Base-by-base conservation (phyloP, 1,140 invertebrate species). In the Lucilia sericata region DNA sequence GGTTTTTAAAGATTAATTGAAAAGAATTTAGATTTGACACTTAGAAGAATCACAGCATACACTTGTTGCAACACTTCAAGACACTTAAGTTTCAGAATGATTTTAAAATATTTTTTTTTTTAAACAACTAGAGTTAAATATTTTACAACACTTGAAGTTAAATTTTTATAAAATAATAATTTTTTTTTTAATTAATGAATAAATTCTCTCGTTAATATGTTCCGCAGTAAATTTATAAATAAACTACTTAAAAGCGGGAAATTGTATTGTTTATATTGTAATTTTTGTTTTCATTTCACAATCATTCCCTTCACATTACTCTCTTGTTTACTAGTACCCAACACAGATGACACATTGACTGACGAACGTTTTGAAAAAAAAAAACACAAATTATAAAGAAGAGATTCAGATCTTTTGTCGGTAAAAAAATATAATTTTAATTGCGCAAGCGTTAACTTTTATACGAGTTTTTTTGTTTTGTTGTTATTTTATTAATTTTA, bases 171-270 rank as follows among this genome's bases (percentile, higher is more conserved):
- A 51, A 51, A 51, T 51, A 51, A 51, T 17, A 51, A 51, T 51
- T 51, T 55, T 42, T 42, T 21, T 21, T 70, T 9, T 2, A 30
- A 70, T 25, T 70, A 70, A 21, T 21, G 7, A 21, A 70, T 70
- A 30, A 30, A 30, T 30, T 30, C 25, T 70, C 17, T 70, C n/a
- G 17, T 19, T 25, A 21, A 70, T n/a, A n/a, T 25, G 9, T 70
- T n/a, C 21, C 2, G 5, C 19, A 9, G 65, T 21, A 70, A 25
- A 25, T 70, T 70, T 70, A 5, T 10, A 70, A 70, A 70, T 70
- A 21, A 70, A 70, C 65, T 70, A 21, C n/a, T 70, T 70, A 70
- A 70, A 70, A 70, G 65, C 65, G 65, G 65, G 65, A 70, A 70
- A 70, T 25, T 70, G 7, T 70, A 70, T 70, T 70, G 65, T 70